Base-by-base conservation (phyloP, 2,797 vertebrate species). In the Chromis chromis region DNA sequence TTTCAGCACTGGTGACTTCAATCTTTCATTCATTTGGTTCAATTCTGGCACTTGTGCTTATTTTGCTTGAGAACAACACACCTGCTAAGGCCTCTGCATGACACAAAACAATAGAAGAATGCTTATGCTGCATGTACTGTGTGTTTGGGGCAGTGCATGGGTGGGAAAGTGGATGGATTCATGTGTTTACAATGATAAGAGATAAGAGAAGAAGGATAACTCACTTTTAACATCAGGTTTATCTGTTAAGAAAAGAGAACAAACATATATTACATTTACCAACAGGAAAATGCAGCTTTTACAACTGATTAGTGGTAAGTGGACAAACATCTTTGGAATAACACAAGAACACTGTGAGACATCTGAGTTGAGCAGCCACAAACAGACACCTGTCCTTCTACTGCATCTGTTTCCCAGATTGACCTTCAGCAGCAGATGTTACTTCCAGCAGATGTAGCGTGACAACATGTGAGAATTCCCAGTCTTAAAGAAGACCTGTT, bases 191-290 rank as follows among this genome's bases (percentile, higher is more conserved):
- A 81, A 67, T 9, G 59, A n/a, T 17, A 44, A 8, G 42, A 19
- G 13, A 79, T 44, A 21, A 62, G 2, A 69, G 10, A 54, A 17
- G 59, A 70, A 57, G 33, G 4, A 70, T 19, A 44, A 74, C 89
- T 90, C 70, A 93, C 92, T 68, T 85, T 72, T 5, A 8, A 11
- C 4, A 39, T 82, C 4, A 33, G 78, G 16, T 24, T 27, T 10
- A 0, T 64, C 79, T 67, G 16, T 14, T 60, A 1, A 31, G 28
- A 80, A 79, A 22, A 74, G 61, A 71, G 50, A 27, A 88, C 4
- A 83, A 4, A 83, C 19, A 61, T 11, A 3, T 12, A 36, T 36
- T 36, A 11, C 33, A 36, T 36, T 36, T 12, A 44, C 5, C 4
- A 28, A 81, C 44, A 52, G 60, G 14, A 69, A 48, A 68, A 11